Conservation (phyloP, 2,113 vertebrate genomes). For the Hydrochoerus hydrochaeris region DNA sequence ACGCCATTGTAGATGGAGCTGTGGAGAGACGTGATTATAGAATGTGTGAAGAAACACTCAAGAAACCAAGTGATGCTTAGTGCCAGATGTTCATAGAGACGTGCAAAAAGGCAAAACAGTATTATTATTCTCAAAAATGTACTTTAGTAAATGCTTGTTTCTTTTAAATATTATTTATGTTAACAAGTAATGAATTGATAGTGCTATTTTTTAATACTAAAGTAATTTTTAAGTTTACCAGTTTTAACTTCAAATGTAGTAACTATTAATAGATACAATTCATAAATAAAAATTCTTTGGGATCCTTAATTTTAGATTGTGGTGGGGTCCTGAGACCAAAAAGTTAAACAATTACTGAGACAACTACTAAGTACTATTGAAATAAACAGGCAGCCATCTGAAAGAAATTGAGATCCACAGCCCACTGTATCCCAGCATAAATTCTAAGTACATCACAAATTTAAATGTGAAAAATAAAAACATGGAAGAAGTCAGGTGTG, state of each 20-base stretch:
- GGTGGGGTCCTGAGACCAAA: background rate
- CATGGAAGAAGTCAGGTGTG: background rate
- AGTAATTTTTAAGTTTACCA: background rate
- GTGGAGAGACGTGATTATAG: rapidly evolving
- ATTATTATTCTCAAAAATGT: background rate
- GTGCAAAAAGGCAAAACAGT: background rate
- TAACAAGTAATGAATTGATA: background rate
- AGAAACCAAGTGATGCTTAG: background rate
- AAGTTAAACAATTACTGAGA: background rate
- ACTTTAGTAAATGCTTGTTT: background rate
- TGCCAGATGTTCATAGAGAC: background rate
- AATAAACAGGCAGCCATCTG: background rate
- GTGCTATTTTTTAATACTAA: background rate
- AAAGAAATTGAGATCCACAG: background rate
- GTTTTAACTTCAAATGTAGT: background rate
- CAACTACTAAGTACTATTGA: background rate
- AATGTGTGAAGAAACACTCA: rapidly evolving
- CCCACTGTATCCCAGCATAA: background rate
- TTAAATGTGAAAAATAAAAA: background rate
- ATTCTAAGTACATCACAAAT: background rate
- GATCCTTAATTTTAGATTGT: background rate
- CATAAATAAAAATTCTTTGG: background rate
- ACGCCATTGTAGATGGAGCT: background rate
- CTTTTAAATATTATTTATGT: background rate
- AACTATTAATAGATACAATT: background rate